phyloP scores from a whole-genome alignment of 2,113 vertebrate genomes.

The Chroicocephalus ridibundus region DNA sequence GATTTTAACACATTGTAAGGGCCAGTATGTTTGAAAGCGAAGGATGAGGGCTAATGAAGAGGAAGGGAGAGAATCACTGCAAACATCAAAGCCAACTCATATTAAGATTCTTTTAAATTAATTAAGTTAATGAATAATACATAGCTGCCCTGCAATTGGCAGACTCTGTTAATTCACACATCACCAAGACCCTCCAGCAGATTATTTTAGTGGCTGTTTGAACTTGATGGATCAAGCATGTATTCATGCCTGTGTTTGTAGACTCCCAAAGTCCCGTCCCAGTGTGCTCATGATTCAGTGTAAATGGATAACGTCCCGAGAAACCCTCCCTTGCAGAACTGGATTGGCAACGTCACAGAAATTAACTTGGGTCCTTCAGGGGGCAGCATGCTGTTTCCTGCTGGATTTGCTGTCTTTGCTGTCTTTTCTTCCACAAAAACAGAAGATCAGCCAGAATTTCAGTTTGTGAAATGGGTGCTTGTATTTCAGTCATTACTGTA shows the following conservation, averaged over 20 bases:
- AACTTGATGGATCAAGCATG: background rate
- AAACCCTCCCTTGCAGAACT: background rate
- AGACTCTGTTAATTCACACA: background rate
- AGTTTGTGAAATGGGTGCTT: background rate
- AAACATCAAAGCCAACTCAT: background rate
- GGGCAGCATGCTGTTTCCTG: background rate
- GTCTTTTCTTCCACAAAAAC: background rate
- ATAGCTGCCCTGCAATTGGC: background rate
- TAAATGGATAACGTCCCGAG: background rate
- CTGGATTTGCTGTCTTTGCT: background rate
- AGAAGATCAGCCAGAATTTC: background rate
- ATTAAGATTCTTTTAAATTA: background rate
- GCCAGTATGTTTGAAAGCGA: background rate
- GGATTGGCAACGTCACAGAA: background rate
- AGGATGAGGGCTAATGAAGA: background rate
- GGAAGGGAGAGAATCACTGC: background rate
- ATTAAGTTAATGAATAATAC: background rate
- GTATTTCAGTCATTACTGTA: background rate
- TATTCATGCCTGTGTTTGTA: background rate
- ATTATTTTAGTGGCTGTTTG: background rate
- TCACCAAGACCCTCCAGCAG: background rate
- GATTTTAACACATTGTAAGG: background rate
- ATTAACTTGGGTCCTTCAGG: background rate
- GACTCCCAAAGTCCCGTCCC: background rate
- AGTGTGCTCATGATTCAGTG: background rate